Evolutionary conservation across 1,140 invertebrate species (phyloP).

Genomic region (Trichonephila inaurata): DNA sequence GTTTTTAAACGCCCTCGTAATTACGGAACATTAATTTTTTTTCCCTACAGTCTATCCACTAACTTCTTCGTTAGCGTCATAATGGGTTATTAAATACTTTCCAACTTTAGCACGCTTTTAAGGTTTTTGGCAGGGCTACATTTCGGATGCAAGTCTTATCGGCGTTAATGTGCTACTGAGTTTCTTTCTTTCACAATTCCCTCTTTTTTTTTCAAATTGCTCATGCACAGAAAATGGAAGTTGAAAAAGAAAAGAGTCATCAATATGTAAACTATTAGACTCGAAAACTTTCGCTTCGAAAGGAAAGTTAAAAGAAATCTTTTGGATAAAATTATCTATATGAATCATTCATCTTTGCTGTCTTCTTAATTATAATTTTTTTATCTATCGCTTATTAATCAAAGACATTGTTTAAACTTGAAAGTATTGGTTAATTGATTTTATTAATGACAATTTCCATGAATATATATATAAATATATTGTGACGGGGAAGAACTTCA

Average conservation of each 20-base stretch:
- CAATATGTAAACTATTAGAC: conserved; percentile 32
- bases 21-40: conserved; percentile 32
- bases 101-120: conserved; percentile 30
- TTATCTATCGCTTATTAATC: not conserved
- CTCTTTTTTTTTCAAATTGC: not conserved
- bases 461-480: too few relatives aligned
- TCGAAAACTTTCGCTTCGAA: not conserved
- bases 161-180: conserved; percentile 11
- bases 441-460: not conserved
- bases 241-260: not conserved
- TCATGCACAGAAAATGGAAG: not conserved
- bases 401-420: not conserved
- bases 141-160: conserved; percentile 40
- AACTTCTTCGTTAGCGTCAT: conserved; percentile 16
- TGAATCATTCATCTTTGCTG: not conserved
- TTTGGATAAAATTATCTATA: conserved; percentile 3
- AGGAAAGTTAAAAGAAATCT: not conserved
- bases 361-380: not conserved
- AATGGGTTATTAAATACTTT: conserved; percentile 42
- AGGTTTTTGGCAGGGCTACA: conserved; percentile 22
- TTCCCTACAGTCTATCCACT: conserved; percentile 13
- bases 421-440: not conserved
- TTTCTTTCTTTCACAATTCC: conserved; percentile 17
- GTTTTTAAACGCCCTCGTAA: conserved; percentile 34
- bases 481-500: too few relatives aligned